These are phyloP conservation scores for Drosophila teissieri DNA, from an alignment of 1,140 invertebrate genomes.

Conservation along the genomic window DNA sequence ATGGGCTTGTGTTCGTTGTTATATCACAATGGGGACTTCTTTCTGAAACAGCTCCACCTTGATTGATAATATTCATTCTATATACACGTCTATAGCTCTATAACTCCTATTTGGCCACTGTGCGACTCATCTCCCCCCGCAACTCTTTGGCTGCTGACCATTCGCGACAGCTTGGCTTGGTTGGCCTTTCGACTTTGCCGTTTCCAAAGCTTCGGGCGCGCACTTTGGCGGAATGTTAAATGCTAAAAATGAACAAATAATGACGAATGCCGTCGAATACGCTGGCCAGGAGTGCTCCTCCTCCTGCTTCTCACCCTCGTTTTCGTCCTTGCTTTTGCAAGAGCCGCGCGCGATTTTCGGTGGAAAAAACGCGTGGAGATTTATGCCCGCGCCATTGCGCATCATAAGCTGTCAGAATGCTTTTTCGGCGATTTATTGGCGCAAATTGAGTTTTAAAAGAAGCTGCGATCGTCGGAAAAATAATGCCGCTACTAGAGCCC, in stretches of 20 bases:
- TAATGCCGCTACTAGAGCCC: conserved; percentile 5
- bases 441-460: conserved; percentile 83
- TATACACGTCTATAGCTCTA: neutral
- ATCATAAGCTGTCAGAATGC: conserved; percentile 82
- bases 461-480: conserved; percentile 38
- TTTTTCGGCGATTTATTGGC: conserved; percentile 82
- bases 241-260: conserved; percentile 83
- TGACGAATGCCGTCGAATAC: conserved; percentile 73
- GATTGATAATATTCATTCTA: neutral
- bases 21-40: too few relatives aligned
- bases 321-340: conserved; percentile 38
- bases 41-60: too few relatives aligned
- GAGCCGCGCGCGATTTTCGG: conserved; percentile 65
- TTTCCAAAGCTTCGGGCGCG: conserved; percentile 31
- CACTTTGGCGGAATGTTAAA: conserved; percentile 80
- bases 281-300: conserved; percentile 18
- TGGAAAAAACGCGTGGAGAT: conserved; percentile 68
- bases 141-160: neutral
- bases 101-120: neutral
- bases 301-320: conserved; percentile 1
- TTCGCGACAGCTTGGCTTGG: conserved; percentile 45
- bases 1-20: too few relatives aligned
- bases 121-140: neutral
- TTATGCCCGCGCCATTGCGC: conserved; percentile 79
- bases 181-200: conserved; percentile 28